phyloP scores from a whole-genome alignment of 2,113 vertebrate species.

The Tragulus kanchil region DNA sequence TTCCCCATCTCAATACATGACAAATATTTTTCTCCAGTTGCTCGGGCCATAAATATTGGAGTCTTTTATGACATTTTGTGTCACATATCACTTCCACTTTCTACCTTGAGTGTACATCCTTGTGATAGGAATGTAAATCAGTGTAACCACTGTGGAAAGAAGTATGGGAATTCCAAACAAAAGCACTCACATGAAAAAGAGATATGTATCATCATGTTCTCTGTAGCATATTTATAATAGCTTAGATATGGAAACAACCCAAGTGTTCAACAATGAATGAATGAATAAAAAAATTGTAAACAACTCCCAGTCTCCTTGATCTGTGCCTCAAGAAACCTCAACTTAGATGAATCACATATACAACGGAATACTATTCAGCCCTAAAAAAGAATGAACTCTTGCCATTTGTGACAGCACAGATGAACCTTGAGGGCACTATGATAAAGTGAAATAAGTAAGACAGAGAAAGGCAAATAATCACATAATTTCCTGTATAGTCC shows the following conservation, averaged over 20 bases:
- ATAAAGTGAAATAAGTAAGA: neutral
- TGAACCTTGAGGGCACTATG: neutral
- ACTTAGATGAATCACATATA: neutral
- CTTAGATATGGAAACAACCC: neutral
- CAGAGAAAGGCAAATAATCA: neutral
- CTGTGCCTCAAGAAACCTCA: neutral
- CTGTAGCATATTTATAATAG: neutral
- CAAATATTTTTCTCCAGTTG: neutral
- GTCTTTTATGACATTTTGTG: neutral
- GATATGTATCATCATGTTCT: neutral
- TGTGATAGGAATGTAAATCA: neutral
- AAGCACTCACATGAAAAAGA: neutral
- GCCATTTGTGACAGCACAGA: neutral
- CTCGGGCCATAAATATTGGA: neutral
- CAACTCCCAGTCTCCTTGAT: neutral
- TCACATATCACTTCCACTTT: neutral
- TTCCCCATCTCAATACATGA: neutral
- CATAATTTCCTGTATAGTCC: neutral
- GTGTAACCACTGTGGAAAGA: neutral
- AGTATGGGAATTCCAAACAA: neutral
- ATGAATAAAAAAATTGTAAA: neutral
- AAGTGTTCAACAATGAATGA: neutral
- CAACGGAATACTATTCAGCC: neutral
- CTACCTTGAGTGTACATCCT: neutral
- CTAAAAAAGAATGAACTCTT: neutral